These are phyloP conservation scores for Megalurothrips usitatus DNA, from an alignment of 2,888 invertebrate genomes.

Conservation along the genomic window DNA sequence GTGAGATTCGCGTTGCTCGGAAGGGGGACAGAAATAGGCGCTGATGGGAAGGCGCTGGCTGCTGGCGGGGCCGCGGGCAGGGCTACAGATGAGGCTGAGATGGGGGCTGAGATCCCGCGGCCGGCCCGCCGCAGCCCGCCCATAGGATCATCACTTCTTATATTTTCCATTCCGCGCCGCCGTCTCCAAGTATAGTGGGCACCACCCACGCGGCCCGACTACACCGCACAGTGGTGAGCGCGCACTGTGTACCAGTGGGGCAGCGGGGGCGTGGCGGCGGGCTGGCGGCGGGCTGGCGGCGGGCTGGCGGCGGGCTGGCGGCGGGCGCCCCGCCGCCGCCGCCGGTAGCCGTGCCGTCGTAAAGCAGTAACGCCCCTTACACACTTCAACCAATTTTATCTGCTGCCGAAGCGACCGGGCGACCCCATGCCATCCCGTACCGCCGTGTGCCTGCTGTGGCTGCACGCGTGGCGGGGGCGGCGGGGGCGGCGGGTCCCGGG, in stretches of 20 bases:
- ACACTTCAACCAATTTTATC: constrained; percentile 22
- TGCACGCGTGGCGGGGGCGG: no score
- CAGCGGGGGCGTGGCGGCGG: no score
- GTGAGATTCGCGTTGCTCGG: background rate
- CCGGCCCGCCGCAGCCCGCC: background rate
- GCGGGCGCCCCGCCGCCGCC: background rate
- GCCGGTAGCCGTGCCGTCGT: constrained; percentile 1
- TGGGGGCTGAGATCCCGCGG: background rate
- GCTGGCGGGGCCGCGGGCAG: background rate
- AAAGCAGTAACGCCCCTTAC: constrained; percentile 7
- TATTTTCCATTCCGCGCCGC: no score
- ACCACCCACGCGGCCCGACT: background rate
- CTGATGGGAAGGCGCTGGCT: background rate
- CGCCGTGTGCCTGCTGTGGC: no score
- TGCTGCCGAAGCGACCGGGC: constrained; percentile 8
- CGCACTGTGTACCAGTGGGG: no score
- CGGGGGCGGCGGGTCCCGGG: no score
- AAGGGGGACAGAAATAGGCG: background rate
- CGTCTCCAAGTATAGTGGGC: background rate
- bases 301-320: no score
- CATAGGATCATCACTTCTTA: background rate
- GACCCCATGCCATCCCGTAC: no score
- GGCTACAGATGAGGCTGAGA: background rate
- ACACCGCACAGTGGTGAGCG: no score
- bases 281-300: no score